Base-by-base conservation (phyloP, 2,888 invertebrate species). In the Adela reaumurella region DNA sequence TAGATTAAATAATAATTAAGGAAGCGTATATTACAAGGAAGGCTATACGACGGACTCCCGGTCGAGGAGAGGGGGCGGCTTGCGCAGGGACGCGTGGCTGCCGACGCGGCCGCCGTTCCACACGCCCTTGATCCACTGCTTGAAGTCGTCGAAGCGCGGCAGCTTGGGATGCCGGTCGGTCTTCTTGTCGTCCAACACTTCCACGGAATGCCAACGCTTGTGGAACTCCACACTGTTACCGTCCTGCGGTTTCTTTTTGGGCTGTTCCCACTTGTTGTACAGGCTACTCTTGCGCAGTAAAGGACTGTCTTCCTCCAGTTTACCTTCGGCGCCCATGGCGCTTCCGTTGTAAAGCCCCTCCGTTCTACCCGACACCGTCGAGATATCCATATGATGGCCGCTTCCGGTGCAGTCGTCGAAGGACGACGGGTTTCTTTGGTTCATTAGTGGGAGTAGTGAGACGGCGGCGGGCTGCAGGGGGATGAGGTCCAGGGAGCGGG, bases 201-300 rank as follows among this genome's bases (percentile, higher is more conserved):
- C 92, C 47, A 91, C 74, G 45, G 92, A 92, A 58, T 86, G 86
- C 87, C 92, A 92, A 61, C 89, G 83, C 68, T 90, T 90, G 56
- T 83, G 81, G 57, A 78, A 73, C 62, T 81, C 70, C 46, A 79
- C 74, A 60, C 76, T 76, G 56, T 69, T 68, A 4, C 70, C 60
- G 58, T 77, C 76, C 56, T 67, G 66, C 41, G 67, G 68, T 59
- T 73, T 74, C 53, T 68, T 64, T 46, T 70, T 69, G 52, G 68
- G 61, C 45, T 70, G 68, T 24, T 71, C 74, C 53, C 65, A 61
- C 52, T 71, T 69, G 60, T 67, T 65, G 59, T 66, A 64, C 41
- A 73, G 61, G 58, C 74, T 71, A 57, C 64, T 63, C 55, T 78
- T 74, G 56, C 73, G 70, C 20, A 83, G 66, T 29, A 82, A 69